Base-by-base conservation (phyloP, 2,888 invertebrate species). In the Myathropa florea region DNA sequence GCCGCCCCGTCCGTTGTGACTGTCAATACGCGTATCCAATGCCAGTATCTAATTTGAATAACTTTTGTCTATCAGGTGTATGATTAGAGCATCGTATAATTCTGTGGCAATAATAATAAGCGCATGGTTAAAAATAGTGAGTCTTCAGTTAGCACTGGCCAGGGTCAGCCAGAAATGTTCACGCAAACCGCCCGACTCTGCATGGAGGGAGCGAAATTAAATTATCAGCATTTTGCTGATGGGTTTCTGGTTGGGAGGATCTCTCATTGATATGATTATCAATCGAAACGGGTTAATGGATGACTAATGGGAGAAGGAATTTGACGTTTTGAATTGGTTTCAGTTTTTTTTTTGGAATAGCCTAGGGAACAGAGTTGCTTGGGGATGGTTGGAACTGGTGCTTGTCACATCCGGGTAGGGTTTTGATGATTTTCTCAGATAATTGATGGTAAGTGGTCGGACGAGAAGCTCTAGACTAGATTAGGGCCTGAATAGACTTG, bases 81-180 rank as follows among this genome's bases (percentile, higher is more conserved):
- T 73, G 33, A 80, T 80, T 80, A 80, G 79, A 72, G 60, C 67
- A 73, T 80, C 33, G 67, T 73, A 80, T 72, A 72, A 73, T 80
- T 60, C 53, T 68, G 57, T 64, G 30, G 64, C 70, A 78, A 59
- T 64, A 78, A 28, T 64, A 78, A 64, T 64, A 78, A 71, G 78
- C 78, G 63, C 64, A 71, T 78, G 57, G 23, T 64, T 78, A 71
- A 30, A 70, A 59, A 78, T 64, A 71, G 70, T 64, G 63, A 57
- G 57, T 57, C 39, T 39, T 64, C 30, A 39, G 28, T 71, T 78
- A 70, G 28, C 70, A 64, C 70, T 14, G 26, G 36, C 78, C 70
- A 78, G 39, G 77, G 70, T 71, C 63, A 71, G 26, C n/a, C 61
- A 28, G 57, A 30, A 57, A 7, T 46, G n/a, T 46, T 18, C 46